phyloP scores from a whole-genome alignment of 2,797 vertebrate species.

The Crossoptilon crossoptilon region DNA sequence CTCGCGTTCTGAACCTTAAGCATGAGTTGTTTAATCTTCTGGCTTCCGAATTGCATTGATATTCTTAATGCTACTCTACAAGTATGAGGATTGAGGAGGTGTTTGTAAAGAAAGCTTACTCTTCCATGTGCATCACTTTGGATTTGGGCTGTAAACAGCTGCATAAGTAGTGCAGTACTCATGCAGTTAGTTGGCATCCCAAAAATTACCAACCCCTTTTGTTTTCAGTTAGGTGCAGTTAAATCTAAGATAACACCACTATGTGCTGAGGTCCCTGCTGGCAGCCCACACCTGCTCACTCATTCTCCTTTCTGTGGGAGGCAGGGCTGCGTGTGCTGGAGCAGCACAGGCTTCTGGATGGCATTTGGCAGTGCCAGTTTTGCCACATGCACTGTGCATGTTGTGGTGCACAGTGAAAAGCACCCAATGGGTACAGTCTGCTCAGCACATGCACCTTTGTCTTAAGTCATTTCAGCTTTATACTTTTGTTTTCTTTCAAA shows the following conservation, averaged over 20 bases:
- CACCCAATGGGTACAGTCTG: too few relatives aligned
- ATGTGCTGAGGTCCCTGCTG: not conserved
- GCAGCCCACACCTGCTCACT: not conserved
- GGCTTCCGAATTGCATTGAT: not conserved
- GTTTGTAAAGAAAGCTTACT: not conserved
- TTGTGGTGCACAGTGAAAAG: too few relatives aligned
- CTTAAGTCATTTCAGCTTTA: not conserved
- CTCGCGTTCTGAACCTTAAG: not conserved
- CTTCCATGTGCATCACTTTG: not conserved
- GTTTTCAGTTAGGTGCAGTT: not conserved
- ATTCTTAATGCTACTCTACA: not conserved
- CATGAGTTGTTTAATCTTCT: not conserved
- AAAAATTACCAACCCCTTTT: not conserved
- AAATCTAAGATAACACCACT: too few relatives aligned
- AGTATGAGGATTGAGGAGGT: rapidly evolving
- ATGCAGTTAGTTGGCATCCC: not conserved
- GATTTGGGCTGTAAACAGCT: not conserved
- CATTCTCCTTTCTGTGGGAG: too few relatives aligned
- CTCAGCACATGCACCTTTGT: not conserved
- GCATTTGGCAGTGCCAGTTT: not conserved
- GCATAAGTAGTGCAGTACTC: rapidly evolving
- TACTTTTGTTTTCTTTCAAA: constrained; percentile 11
- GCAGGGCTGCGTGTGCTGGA: too few relatives aligned
- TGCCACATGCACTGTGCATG: not conserved
- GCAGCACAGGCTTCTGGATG: too few relatives aligned